Base-by-base conservation (phyloP, 2,888 invertebrate genomes). In the Mimumesa dahlbomi region DNA sequence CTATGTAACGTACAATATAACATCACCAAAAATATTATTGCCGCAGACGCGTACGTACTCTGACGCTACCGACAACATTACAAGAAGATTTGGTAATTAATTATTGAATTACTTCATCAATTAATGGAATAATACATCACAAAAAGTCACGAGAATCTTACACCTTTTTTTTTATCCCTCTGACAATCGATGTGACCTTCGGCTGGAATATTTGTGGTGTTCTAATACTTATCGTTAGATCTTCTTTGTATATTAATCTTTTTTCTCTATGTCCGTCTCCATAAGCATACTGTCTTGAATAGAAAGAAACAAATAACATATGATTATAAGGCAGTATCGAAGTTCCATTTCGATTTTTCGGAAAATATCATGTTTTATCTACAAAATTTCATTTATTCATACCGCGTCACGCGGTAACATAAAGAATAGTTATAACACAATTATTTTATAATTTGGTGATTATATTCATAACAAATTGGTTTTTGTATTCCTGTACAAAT, bases 81-180 rank as follows among this genome's bases (percentile, higher is more conserved):
- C 2, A 29, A 9, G 9, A 9, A 29, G 4, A 2, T 34, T 34
- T 14, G 7, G 29, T 49, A 59, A 48, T 63, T 71, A 65, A 65
- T 74, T 61, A 48, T 48, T 19, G 48, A 61, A 74, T 70, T 66
- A 72, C 49, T 63, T 74, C 58, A 67, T 64, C 69, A 63, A 73
- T 71, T 67, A 64, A 64, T 59, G 7, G 59, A 64, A 66, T 56
- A 66, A 63, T 67, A 70, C 59, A 68, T 69, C 58, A 50, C 48
- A 50, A 69, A 67, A 63, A n/a, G 40, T 67, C 29, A 34, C 40
- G 50, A 56, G 25, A 67, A 62, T 66, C 34, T 50, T 48, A 45
- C 61, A 9, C n/a, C 42, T 36, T 21, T 42, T 59, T 18, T 34
- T 14, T 21, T 29, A 7, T 48, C 40, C 21, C 38, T 54, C 34